Base-by-base conservation (phyloP, 2,113 vertebrate genomes). In the Struthio camelus region DNA sequence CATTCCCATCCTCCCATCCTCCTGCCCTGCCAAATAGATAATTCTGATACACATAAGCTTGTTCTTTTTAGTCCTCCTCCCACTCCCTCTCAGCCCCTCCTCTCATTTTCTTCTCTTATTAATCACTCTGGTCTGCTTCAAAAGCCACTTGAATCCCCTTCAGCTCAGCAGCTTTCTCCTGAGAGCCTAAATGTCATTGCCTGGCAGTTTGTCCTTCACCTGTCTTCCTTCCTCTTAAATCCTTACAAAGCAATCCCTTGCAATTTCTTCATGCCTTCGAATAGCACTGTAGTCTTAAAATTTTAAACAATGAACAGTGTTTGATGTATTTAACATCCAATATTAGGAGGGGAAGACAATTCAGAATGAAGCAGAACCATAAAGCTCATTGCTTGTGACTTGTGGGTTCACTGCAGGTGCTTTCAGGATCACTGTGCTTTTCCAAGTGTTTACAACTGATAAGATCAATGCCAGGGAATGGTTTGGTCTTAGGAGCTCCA, bases 21-120 rank as follows among this genome's bases (percentile, higher is more conserved):
- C 8, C 7, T 8, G 4, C 8, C 7, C 13, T 0, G 1, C 24
- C 13, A 3, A 6, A 28, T 42, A 32, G 46, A 24, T 51, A 50
- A 51, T 34, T 50, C 28, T 53, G 14, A 13, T 27, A 34, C 24
- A 44, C 6, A 3, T 28, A 9, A 1, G 1, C 7, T 5, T 66
- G 38, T 28, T 59, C 27, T 66, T 48, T 42, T 15, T 83, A 50
- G 20, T 28, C 32, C 28, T 90, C 65, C 34, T 44, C 3, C 11
- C 42, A 15, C 4, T 6, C 11, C 66, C 8, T 76, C 48, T 71
- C 40, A 82, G 64, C 3, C 24, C 19, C 5, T 30, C 20, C 54
- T 91, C 46, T 79, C 15, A 56, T 54, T 62, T 62, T 69, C 53
- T 62, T 53, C 13, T 27, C 2, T 4, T 38, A 48, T 79, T 61